These are phyloP conservation scores for Siphamia tubifer DNA, from an alignment of 2,113 vertebrate species.

Conservation along the genomic window DNA sequence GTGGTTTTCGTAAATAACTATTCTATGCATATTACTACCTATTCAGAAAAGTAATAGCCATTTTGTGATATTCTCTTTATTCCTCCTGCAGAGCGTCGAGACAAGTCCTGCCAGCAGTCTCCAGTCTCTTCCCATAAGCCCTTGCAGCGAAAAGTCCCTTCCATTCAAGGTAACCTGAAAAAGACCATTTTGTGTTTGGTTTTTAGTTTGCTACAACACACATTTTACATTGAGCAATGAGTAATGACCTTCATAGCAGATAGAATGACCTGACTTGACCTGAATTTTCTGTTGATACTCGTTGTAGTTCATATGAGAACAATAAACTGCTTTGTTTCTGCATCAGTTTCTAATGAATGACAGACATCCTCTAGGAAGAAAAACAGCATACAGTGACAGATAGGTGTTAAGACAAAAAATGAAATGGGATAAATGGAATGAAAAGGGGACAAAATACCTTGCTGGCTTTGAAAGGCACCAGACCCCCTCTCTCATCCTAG, in stretches of 20 bases:
- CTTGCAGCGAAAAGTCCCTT: slow-evolving; percentile 88
- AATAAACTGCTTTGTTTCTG: slow-evolving; percentile 38
- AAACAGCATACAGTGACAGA: not conserved
- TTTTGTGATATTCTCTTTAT: slow-evolving; percentile 18
- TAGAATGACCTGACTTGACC: not conserved
- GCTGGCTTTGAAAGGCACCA: slow-evolving; percentile 29
- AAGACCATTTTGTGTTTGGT: not conserved
- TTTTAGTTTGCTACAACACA: slow-evolving; percentile 1
- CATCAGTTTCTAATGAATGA: slow-evolving; percentile 32
- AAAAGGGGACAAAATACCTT: slow-evolving; percentile 6
- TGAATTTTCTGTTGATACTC: slow-evolving; percentile 33
- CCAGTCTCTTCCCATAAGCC: slow-evolving; percentile 92
- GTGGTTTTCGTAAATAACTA: not conserved
- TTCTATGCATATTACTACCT: not conserved
- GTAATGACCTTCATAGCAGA: not conserved
- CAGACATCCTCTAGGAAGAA: slow-evolving; percentile 32
- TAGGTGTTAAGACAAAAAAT: not conserved
- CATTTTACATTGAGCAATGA: not conserved
- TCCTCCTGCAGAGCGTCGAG: slow-evolving; percentile 86
- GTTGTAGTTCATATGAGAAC: slow-evolving; percentile 33
- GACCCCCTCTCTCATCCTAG: slow-evolving; percentile 43
- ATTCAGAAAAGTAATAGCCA: not conserved
- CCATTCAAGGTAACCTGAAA: slow-evolving; percentile 88
- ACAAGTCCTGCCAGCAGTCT: slow-evolving; percentile 94
- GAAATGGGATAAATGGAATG: slow-evolving; percentile 1